Conservation (phyloP, 2,797 vertebrate genomes). For the Bryconaethiops microstoma region DNA sequence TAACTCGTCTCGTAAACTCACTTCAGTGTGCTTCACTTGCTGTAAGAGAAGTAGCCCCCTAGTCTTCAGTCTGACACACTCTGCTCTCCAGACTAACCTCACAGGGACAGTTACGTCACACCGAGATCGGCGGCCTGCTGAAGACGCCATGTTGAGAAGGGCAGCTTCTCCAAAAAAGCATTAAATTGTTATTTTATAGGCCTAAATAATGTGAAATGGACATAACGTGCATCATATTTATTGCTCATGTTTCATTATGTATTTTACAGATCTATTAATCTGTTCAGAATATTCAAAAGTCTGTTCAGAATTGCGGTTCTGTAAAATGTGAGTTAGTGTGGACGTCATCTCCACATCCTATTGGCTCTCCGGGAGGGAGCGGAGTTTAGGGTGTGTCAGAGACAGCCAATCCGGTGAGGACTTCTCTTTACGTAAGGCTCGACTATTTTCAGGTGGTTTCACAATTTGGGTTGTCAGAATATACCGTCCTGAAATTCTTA, state of each 20-base stretch:
- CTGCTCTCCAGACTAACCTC: neutral
- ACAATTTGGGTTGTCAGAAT: neutral
- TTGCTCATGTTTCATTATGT: neutral
- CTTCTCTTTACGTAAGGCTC: neutral
- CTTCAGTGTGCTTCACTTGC: neutral
- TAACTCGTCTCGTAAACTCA: neutral
- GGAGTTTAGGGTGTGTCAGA: neutral
- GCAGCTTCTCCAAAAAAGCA: neutral
- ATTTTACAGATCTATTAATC: neutral
- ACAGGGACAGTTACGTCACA: neutral
- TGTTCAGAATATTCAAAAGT: neutral
- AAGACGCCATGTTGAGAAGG: constrained; percentile 2
- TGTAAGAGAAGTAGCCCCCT: neutral
- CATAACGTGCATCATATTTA: neutral
- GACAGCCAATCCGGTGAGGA: neutral
- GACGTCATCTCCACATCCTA: neutral
- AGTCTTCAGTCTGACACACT: neutral
- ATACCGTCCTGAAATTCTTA: too few relatives aligned
- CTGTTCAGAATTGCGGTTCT: neutral
- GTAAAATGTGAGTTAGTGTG: neutral
- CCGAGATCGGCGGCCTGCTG: neutral
- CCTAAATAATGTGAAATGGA: neutral
- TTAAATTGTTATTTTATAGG: neutral
- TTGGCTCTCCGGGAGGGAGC: neutral
- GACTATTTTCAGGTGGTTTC: constrained; percentile 6